Evolutionary conservation across 2,888 invertebrate genomes (phyloP), one percentile per base, ranked within the genome.

Genomic region (Rhorus exstirpatorius): DNA sequence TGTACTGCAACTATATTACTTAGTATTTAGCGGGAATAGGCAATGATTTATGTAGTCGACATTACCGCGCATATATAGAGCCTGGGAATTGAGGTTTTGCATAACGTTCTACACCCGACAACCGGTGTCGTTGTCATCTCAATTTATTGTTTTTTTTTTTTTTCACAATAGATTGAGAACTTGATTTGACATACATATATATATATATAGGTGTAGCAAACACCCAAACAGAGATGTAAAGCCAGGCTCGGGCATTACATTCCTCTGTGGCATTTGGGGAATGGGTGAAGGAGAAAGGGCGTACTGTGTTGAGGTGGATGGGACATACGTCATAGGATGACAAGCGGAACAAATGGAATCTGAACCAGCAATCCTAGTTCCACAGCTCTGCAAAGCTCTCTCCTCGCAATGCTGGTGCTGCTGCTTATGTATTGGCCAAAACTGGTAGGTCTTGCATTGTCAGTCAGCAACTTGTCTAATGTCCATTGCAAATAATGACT

Each of bases 331-430:
- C 92, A 92, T 89, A 88, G 87, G 87, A 84, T 90, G 92, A 93
- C 92, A 92, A 89, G 90, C 92, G 93, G 92, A 92, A 92, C 92
- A 92, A 92, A 93, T 93, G 91, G 92, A 93, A 92, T 92, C 92
- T 92, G 92, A 91, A 92, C 90, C 90, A 92, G 92, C 92, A 90
- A 90, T 91, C 89, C 92, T 89, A 14, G 60, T 81, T 41, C 77
- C 70, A 70, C 74, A 58, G 68, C 81, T 78, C 79, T 79, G 74
- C 76, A 53, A 65, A 79, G 61, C 75, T 46, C 70, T 46, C 70
- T 44, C 26, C 60, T 41, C 55, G 31, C 71, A 24, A 24, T 76
- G 65, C 68, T 61, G 65, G 70, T 78, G 75, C 51, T 70, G 67
- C 77, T 83, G 83, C 83, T 83, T 79, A 68, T 81, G 80, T 75